phyloP scores from a whole-genome alignment of 2,888 invertebrate species.

The Mellilla xanthometata region DNA sequence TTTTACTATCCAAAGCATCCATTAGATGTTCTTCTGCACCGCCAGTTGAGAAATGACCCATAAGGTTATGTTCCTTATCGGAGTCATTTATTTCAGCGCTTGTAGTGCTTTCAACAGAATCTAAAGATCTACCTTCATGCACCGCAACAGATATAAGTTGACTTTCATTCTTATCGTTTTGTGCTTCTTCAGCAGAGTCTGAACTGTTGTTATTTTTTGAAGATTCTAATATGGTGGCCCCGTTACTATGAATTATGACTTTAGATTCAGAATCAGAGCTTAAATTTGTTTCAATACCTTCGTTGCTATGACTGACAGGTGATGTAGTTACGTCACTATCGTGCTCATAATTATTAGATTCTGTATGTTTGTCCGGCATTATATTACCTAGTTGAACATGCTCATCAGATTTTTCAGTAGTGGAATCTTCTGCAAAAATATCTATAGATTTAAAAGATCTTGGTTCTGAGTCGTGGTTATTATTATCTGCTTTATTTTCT shows the following conservation, averaged over 20 bases:
- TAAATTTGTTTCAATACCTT: too few relatives aligned
- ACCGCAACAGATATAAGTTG: neutral
- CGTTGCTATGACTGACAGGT: too few relatives aligned
- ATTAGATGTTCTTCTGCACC: conserved; percentile 46
- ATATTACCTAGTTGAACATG: neutral
- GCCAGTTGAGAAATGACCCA: conserved; percentile 34
- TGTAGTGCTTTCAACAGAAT: conserved; percentile 25
- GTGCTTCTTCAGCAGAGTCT: neutral
- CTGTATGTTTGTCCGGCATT: neutral
- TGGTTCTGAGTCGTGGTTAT: conserved; percentile 45
- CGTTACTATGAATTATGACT: too few relatives aligned
- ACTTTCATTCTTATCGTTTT: neutral
- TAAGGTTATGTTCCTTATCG: conserved; percentile 40
- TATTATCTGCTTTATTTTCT: conserved; percentile 22
- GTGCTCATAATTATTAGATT: neutral
- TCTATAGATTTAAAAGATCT: conserved; percentile 53
- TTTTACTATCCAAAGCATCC: conserved; percentile 42
- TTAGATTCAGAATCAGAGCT: too few relatives aligned
- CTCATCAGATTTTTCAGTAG: conserved; percentile 26
- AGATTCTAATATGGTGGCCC: too few relatives aligned
- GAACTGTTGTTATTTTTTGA: neutral
- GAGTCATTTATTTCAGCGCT: conserved; percentile 34
- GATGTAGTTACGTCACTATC: conserved; percentile 6
- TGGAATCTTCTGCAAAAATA: conserved; percentile 39
- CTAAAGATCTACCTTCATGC: conserved; percentile 32